A percentile compares a stretch with the other conserved stretches of the same genome.
These are phyloP conservation scores for Theristus sp. DNA, from an alignment of 2,888 invertebrate genomes.

Conservation along the genomic window DNA sequence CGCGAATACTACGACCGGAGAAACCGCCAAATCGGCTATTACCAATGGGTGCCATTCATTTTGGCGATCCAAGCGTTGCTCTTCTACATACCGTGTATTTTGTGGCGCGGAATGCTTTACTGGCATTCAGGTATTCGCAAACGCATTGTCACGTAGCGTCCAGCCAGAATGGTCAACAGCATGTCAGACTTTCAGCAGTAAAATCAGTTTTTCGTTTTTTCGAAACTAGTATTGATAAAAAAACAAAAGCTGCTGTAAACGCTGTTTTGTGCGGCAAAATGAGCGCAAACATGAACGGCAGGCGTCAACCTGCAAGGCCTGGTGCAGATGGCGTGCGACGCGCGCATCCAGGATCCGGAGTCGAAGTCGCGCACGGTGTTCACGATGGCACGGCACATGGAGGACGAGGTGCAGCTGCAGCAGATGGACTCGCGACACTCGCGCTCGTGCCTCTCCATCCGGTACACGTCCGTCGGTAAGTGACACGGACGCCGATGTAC, in stretches of 20 bases:
- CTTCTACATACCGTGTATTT: conserved; percentile 28
- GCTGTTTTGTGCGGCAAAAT: too few species aligned
- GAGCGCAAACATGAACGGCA: too few species aligned
- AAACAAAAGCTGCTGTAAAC: too few species aligned
- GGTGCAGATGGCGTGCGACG: conserved; percentile 30
- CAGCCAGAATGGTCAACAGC: too few species aligned
- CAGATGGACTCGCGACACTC: not conserved
- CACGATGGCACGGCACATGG: conserved; percentile 30
- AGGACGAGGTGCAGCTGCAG: conserved; percentile 24
- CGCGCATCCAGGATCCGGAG: conserved; percentile 26
- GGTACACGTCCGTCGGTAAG: not conserved
- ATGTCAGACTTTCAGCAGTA: too few species aligned
- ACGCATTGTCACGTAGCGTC: too few species aligned
- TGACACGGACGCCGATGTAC: not conserved
- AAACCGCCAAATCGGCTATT: conserved; percentile 29
- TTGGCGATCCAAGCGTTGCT: conserved; percentile 28
- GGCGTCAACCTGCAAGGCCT: conserved; percentile 29
- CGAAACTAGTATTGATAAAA: too few species aligned
- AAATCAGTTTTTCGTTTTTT: too few species aligned
- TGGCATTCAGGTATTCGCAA: conserved; percentile 24
- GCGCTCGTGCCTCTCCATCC: not conserved
- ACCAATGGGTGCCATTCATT: conserved; percentile 27
- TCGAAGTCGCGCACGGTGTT: conserved; percentile 27
- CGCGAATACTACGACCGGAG: conserved; percentile 27
- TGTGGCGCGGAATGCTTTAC: conserved; percentile 27